Percentiles rank a stretch among this genome's conserved stretches.
These are phyloP conservation scores for Teleopsis dalmanni DNA, from an alignment of 1,140 invertebrate genomes.

Conservation along the genomic window DNA sequence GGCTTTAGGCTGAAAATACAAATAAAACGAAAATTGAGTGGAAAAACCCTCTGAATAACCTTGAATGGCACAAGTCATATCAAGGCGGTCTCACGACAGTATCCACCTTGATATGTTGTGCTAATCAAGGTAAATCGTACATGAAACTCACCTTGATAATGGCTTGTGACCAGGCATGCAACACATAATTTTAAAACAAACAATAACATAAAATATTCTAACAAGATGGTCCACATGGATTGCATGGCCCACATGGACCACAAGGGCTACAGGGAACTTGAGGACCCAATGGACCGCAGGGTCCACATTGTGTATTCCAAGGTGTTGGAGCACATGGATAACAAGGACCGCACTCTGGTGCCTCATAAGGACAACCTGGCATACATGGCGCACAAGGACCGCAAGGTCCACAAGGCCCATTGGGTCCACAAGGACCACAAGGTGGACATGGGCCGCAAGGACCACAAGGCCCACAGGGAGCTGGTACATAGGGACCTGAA, in stretches of 20 bases:
- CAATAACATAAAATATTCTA: too few relatives aligned
- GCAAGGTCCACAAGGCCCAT: conserved; percentile 23
- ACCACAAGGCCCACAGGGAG: conserved; percentile 24
- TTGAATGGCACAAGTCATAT: conserved; percentile 8
- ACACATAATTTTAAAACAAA: too few relatives aligned
- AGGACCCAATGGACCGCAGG: conserved; percentile 29
- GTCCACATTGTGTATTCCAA: conserved; percentile 37
- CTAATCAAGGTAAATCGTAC: conserved; percentile 24
- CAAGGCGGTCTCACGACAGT: conserved; percentile 16
- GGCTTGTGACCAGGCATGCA: background rate
- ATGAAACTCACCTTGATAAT: conserved; percentile 24
- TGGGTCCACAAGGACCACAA: conserved; percentile 13
- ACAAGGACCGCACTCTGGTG: conserved; percentile 32
- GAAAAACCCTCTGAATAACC: background rate
- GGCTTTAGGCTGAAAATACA: conserved; percentile 27
- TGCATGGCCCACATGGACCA: conserved; percentile 23
- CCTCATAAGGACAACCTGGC: conserved; percentile 33
- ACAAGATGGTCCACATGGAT: conserved; percentile 18
- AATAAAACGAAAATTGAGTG: background rate
- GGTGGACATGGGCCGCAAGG: conserved; percentile 13
- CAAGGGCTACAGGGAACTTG: conserved; percentile 33
- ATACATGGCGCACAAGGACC: conserved; percentile 27
- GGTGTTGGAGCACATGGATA: conserved; percentile 35
- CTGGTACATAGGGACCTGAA: conserved; percentile 27
- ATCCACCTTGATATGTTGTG: conserved; percentile 21